These are phyloP conservation scores for Iselma pallidipennis DNA, from an alignment of 2,888 invertebrate genomes.

Conservation along the genomic window DNA sequence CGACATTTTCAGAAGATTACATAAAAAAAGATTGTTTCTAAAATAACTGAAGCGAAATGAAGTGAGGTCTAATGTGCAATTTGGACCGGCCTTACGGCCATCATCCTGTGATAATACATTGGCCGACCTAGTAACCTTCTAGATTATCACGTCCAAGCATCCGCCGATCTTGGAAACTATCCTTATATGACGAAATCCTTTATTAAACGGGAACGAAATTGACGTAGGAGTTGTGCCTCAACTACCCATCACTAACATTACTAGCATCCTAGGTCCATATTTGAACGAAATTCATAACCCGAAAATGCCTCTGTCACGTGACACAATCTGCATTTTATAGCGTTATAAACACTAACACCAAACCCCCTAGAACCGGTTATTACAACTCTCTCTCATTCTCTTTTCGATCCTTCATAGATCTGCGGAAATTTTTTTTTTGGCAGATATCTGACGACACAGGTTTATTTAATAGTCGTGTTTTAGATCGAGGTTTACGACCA, in stretches of 20 bases:
- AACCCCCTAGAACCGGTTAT: not conserved
- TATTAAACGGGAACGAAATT: not conserved
- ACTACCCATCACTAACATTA: not conserved
- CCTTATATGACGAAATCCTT: not conserved
- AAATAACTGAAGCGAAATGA: constrained; percentile 20
- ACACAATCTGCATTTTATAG: not conserved
- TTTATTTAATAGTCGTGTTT: no score
- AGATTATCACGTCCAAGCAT: not conserved
- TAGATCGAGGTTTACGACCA: no score
- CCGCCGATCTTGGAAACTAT: not conserved
- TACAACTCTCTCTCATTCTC: not conserved
- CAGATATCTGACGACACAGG: no score
- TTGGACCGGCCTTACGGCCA: not conserved
- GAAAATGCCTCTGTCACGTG: not conserved
- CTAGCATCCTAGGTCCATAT: not conserved
- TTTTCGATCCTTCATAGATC: no score
- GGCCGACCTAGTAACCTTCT: not conserved
- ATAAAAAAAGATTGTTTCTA: constrained; percentile 4
- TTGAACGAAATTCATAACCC: no score
- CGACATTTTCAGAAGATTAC: not conserved
- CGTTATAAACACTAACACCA: not conserved
- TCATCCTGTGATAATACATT: not conserved
- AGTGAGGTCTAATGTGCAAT: constrained; percentile 16
- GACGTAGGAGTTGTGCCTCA: not conserved
- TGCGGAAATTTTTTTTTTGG: no score